Percentiles rank a stretch among this genome's conserved stretches.
Conservation (phyloP, 1,140 invertebrate genomes). For the Oryctes rhinoceros region DNA sequence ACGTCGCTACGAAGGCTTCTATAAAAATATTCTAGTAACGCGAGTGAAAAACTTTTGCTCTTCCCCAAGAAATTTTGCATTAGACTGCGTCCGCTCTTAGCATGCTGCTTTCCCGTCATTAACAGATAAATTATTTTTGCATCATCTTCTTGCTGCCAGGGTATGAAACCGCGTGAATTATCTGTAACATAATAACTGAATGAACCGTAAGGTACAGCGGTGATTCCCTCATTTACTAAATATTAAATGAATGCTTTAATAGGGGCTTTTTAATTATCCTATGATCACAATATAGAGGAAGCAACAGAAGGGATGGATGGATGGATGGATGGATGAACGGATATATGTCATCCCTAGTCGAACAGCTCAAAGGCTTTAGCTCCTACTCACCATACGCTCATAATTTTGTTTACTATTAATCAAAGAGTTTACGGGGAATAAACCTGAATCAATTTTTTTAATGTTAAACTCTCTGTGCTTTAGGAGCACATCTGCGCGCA, state of each 20-base stretch:
- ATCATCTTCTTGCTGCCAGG: neutral
- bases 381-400: neutral
- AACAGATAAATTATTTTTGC: constrained; percentile 26
- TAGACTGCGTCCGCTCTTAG: neutral
- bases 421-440: neutral
- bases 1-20: neutral
- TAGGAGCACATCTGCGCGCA: no score
- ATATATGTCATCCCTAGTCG: neutral
- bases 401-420: constrained; percentile 25
- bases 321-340: neutral
- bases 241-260: constrained; percentile 27
- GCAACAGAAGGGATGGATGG: constrained; percentile 18
- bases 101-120: neutral
- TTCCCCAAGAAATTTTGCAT: neutral
- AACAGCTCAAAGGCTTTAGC: neutral
- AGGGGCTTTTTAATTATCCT: constrained; percentile 24
- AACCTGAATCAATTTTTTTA: neutral
- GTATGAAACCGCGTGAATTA: neutral
- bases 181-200: constrained; percentile 31
- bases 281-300: constrained; percentile 23
- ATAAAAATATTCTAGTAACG: constrained; percentile 32
- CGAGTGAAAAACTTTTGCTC: constrained; percentile 19
- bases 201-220: neutral
- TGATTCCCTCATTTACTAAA: constrained; percentile 8
- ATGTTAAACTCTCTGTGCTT: neutral